Percentiles rank a stretch among this genome's conserved stretches.
These are phyloP conservation scores for Metaphire vulgaris DNA, from an alignment of 1,140 invertebrate species.

Conservation along the genomic window DNA sequence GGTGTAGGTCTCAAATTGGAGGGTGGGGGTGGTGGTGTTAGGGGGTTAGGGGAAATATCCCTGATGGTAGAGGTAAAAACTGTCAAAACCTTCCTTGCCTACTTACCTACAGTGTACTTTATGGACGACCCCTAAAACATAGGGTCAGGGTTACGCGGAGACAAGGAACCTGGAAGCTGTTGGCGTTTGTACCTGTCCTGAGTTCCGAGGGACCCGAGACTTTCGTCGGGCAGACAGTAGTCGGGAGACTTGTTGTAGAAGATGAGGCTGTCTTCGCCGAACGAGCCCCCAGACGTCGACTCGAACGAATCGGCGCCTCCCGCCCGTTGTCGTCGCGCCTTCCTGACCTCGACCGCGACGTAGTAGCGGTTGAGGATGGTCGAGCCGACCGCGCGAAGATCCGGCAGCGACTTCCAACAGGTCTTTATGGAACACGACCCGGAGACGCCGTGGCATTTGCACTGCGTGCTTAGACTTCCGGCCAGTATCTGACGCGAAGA, in stretches of 20 bases:
- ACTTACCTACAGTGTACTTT: no score
- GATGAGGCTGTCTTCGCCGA: slow-evolving; percentile 60
- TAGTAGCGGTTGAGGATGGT: slow-evolving; percentile 15
- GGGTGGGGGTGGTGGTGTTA: no score
- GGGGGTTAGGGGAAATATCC: no score
- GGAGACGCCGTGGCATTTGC: slow-evolving; percentile 89
- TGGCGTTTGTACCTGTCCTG: slow-evolving; percentile 60
- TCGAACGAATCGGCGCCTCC: not conserved
- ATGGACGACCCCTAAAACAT: no score
- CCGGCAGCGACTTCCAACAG: slow-evolving; percentile 78
- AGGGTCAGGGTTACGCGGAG: no score
- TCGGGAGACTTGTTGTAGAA: slow-evolving; percentile 86
- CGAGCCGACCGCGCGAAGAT: slow-evolving; percentile 58
- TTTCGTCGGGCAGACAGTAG: slow-evolving; percentile 74
- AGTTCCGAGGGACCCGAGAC: slow-evolving; percentile 69
- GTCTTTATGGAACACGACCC: slow-evolving; percentile 85
- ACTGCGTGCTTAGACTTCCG: slow-evolving; percentile 43
- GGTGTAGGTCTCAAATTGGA: no score
- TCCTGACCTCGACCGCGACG: slow-evolving; percentile 21
- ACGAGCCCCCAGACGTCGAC: slow-evolving; percentile 33
- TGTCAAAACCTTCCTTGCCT: no score
- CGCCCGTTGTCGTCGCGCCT: not conserved
- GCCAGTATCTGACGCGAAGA: slow-evolving; percentile 46
- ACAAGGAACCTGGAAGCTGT: no score
- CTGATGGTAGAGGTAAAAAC: no score